Percentiles rank a stretch among this genome's conserved stretches.
phyloP scores from a whole-genome alignment of 2,797 vertebrate genomes.

The Scyliorhinus canicula region DNA sequence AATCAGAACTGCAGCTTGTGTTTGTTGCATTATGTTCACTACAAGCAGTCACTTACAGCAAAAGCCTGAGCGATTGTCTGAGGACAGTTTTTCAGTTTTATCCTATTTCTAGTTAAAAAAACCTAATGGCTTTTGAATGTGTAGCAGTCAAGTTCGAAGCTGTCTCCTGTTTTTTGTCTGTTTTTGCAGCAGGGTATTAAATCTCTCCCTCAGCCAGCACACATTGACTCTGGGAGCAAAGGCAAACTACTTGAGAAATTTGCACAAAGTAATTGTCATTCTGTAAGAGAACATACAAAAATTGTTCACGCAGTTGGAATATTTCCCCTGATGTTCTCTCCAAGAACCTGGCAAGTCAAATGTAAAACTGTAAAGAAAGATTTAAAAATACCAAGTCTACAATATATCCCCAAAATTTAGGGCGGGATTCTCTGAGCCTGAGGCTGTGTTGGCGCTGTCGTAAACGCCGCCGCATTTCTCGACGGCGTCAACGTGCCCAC shows the following conservation, averaged over 20 bases:
- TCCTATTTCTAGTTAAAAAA: conserved; percentile 13
- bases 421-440: no score
- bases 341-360: no score
- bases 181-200: conserved; percentile 26
- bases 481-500: no score
- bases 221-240: not conserved
- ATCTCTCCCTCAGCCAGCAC: not conserved
- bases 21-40: conserved; percentile 1
- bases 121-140: conserved; percentile 19
- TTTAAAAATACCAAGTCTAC: not conserved
- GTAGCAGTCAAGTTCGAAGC: conserved; percentile 41
- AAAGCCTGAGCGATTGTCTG: conserved; percentile 3
- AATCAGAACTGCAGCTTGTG: not conserved
- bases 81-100: conserved; percentile 15
- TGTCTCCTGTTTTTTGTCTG: conserved; percentile 24
- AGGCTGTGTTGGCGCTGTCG: no score
- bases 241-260: not conserved
- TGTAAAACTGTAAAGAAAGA: not conserved
- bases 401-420: not conserved
- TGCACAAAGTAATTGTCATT: not conserved
- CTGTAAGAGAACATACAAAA: not conserved
- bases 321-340: not conserved
- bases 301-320: not conserved
- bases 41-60: not conserved
- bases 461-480: no score